These are phyloP conservation scores for Philantomba maxwellii DNA, from an alignment of 2,113 vertebrate genomes.

Conservation along the genomic window DNA sequence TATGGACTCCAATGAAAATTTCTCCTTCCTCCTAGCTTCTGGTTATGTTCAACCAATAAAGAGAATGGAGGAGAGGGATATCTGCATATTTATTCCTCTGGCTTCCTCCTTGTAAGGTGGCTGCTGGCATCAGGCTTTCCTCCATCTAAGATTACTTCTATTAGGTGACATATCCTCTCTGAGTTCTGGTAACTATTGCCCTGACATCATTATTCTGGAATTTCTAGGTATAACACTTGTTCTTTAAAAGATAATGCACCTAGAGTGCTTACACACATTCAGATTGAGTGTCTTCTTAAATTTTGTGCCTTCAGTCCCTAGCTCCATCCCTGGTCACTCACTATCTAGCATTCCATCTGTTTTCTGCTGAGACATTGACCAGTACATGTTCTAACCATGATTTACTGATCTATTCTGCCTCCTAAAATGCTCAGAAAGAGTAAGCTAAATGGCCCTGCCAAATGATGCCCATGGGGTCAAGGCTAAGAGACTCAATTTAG, in stretches of 20 bases:
- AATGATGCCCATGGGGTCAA: neutral
- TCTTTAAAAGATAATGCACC: neutral
- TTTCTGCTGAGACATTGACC: neutral
- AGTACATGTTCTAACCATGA: neutral
- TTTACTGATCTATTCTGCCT: neutral
- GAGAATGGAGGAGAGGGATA: neutral
- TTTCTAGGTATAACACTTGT: neutral
- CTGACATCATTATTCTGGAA: neutral
- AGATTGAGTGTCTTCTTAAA: neutral
- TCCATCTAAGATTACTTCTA: neutral
- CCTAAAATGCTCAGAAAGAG: neutral
- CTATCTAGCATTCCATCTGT: neutral
- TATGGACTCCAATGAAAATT: neutral
- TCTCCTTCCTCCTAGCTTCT: neutral
- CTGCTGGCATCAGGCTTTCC: neutral
- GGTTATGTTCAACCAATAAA: neutral
- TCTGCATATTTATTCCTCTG: neutral
- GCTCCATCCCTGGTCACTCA: neutral
- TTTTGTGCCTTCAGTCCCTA: neutral
- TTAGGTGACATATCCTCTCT: neutral
- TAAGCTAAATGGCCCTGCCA: neutral
- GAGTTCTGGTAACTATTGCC: neutral
- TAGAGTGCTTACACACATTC: neutral
- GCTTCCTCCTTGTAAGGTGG: neutral
- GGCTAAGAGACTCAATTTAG: neutral